Evolutionary conservation across 2,888 invertebrate species (phyloP).

Genomic region (Caenorhabditis panamensis): DNA sequence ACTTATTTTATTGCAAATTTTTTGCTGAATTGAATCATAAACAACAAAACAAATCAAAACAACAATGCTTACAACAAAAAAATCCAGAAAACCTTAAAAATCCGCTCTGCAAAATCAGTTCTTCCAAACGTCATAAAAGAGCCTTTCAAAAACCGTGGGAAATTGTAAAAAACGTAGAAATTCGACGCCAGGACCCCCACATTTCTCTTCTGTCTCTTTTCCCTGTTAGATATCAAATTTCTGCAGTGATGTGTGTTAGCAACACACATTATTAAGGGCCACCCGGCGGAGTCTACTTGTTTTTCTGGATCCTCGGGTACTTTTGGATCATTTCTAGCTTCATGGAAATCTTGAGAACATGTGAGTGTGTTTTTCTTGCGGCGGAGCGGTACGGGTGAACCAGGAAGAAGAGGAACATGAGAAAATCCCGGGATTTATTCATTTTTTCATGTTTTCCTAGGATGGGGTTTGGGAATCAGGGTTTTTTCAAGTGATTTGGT

Average conservation of each 20-base stretch:
- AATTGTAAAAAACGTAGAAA: not conserved
- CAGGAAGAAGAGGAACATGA: no score
- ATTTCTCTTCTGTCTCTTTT: no score
- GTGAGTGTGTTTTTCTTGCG: no score
- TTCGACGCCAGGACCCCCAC: not conserved
- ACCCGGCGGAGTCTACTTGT: not conserved
- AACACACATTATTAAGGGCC: no score
- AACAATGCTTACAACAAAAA: not conserved
- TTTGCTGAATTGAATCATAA: not conserved
- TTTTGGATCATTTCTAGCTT: no score
- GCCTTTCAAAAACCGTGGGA: not conserved
- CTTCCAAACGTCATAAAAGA: not conserved
- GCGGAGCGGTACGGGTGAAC: no score
- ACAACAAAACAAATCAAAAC: not conserved
- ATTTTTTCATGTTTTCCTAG: no score
- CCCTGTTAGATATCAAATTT: not conserved
- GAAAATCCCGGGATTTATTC: no score
- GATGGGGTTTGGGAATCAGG: no score
- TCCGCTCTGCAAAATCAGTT: no score
- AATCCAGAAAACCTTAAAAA: not conserved
- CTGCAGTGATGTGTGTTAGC: not conserved
- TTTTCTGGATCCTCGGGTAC: not conserved
- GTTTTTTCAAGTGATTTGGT: no score
- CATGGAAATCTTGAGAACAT: no score
- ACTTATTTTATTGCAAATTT: not conserved